Base-by-base conservation (phyloP, 2,797 vertebrate species). In the Poecilia gillii region DNA sequence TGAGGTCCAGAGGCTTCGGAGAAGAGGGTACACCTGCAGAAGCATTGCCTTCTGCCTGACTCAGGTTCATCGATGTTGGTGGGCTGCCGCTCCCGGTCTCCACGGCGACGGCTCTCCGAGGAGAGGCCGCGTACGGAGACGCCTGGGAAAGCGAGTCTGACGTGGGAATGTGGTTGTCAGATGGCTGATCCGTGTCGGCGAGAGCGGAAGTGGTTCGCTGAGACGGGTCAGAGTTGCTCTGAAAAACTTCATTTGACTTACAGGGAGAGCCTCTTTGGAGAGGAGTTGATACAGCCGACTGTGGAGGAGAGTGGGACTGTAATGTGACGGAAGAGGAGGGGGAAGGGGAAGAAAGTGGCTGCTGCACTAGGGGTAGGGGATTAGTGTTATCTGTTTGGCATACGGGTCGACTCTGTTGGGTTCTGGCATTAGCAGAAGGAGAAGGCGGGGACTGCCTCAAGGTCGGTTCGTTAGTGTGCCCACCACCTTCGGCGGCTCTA, bases 1-100 rank as follows among this genome's bases (percentile, higher is more conserved):
- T 93, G 82, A 96, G 90, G 89, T 96, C 96, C 33, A 95, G 91
- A 81, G 88, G 92, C 86, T 94, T 89, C 36, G 92, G 94, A 49
- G 94, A 94, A 85, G 91, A 94, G 74, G 90, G 89, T 84, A 90
- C 84, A 36, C 90, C 87, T 81, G 91, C 73, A 79, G 92, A 66
- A 77, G 84, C 84, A 51, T 79, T 78, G 82, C 83, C 81, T 83
- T 91, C 91, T 85, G 88, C 73, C 9, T 85, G 85, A 88, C 85
- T 90, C 78, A 81, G 76, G 79, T 94, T 91, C 75, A 77, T 66
- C 68, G 91, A 84, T 46, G 81, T 72, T 43, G 88, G 76, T 51
- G 71, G 33, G 68, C 82, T 79, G 77, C 80, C 86, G 78, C 75
- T 76, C 75, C 79, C 51, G 16, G 75, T 81, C 59, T 93, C 90